These are phyloP conservation scores for Thereuonema tuberculata DNA, from an alignment of 1,140 invertebrate genomes.

Conservation along the genomic window DNA sequence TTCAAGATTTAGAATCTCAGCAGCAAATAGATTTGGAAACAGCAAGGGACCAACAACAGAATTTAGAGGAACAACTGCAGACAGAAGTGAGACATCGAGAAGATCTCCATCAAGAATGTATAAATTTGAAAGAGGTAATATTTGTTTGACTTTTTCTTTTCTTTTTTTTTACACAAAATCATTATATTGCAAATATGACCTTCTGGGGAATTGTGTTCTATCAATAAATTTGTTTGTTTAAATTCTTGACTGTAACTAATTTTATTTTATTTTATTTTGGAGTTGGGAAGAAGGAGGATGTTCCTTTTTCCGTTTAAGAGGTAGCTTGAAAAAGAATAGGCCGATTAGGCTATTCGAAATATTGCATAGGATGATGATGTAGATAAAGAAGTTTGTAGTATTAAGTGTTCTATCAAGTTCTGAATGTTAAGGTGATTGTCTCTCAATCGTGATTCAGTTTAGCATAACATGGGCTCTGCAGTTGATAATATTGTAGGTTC, in stretches of 20 bases:
- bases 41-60: conserved; percentile 27
- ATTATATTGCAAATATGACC: no score
- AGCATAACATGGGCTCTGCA: not conserved
- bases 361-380: no score
- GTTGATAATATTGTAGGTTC: no score
- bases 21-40: conserved; percentile 25
- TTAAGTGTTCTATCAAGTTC: not conserved
- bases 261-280: no score
- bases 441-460: not conserved
- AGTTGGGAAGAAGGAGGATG: no score
- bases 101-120: conserved; percentile 44
- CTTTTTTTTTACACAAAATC: no score
- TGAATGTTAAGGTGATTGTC: not conserved
- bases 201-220: not conserved
- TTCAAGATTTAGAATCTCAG: conserved; percentile 35
- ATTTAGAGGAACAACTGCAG: conserved; percentile 40
- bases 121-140: conserved; percentile 35
- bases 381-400: no score
- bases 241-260: not conserved
- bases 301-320: no score
- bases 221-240: not conserved
- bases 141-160: no score
- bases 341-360: no score
- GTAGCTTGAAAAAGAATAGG: no score
- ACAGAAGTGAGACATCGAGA: conserved; percentile 39